Conservation (phyloP, 2,797 vertebrate genomes). For the Platalea minor region DNA sequence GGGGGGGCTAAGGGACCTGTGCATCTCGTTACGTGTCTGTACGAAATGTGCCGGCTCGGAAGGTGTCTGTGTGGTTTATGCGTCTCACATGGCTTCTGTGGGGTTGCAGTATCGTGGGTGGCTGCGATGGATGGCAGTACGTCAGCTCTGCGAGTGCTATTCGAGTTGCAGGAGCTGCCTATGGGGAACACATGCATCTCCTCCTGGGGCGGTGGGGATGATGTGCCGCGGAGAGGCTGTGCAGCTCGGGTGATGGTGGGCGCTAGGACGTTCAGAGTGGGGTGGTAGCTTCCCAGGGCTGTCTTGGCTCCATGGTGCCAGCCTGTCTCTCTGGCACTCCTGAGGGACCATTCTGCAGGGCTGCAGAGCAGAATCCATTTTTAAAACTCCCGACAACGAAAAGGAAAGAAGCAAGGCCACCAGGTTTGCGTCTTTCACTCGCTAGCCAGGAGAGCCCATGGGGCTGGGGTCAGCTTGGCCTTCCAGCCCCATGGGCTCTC, state of each 20-base stretch:
- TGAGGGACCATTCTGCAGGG: conserved; percentile 72
- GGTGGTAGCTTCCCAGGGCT: conserved; percentile 68
- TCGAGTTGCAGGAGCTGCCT: conserved; percentile 72
- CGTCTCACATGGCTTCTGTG: conserved; percentile 68
- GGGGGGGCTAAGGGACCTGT: conserved; percentile 48
- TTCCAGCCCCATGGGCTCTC: conserved; percentile 57
- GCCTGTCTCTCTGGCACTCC: conserved; percentile 72
- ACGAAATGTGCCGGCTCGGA: conserved; percentile 60
- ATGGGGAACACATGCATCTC: conserved; percentile 72
- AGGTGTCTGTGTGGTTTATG: conserved; percentile 66
- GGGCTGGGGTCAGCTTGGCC: conserved; percentile 56
- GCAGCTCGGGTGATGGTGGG: conserved; percentile 71
- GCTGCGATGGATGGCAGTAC: conserved; percentile 66
- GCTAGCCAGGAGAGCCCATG: conserved; percentile 15
- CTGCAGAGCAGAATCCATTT: conserved; percentile 72
- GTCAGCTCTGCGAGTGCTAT: conserved; percentile 66
- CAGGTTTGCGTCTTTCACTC: conserved; percentile 30
- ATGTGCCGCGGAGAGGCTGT: conserved; percentile 72
- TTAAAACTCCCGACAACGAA: conserved; percentile 66
- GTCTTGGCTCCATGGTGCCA: conserved; percentile 72
- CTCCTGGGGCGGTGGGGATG: conserved; percentile 71
- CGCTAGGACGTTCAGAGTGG: conserved; percentile 72
- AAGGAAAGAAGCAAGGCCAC: conserved; percentile 66
- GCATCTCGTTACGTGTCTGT: conserved; percentile 51
- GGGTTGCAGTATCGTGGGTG: conserved; percentile 70